Evolutionary conservation across 1,140 invertebrate species (phyloP), one percentile per base, ranked within the genome.

Genomic region (Argopecten irradians): DNA sequence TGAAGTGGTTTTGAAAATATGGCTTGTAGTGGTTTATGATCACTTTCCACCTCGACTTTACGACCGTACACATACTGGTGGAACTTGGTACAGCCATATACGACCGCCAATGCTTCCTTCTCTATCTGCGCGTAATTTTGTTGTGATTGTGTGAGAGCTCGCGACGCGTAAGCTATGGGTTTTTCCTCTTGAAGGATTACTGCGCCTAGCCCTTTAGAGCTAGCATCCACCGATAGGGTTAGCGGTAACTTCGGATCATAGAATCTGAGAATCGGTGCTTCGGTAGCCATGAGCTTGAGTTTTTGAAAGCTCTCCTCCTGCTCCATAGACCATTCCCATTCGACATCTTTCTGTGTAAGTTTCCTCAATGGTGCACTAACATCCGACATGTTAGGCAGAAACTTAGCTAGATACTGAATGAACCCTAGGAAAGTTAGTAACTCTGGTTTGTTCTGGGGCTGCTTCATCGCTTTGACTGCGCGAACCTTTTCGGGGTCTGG

Each of bases 31-130:
- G 91, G 88, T 43, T 92, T 89, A 46, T 92, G 89, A 55, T 90
- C 88, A 16, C 13, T 86, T 19, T 92, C 46, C 5, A 91, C 88
- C 7, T 28, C 34, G 0, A 89, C 88, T 19, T n/a, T 13, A 86
- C 86, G 55, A 13, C 89, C 83, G 87, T 34, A 89, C 8, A 96
- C 84, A 91, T 96, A 97, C 46, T 90, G 46, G 34, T 92, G 90
- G 22, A 90, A 92, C 36, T 87, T 87, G 39, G 88, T 39, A 35
- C 86, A 88, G n/a, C 91, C 85, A 83, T 43, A 83, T 34, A 91
- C 88, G n/a, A 89, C 86, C 34, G 91, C 91, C 34, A 92, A 83
- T 1, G 86, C 55, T 35, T 89, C 87, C 39, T 87, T 87, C 39
- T 90, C 86, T 19, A 90, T 90, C 32, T 88, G 84, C 1, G 87